Evolutionary conservation across 2,888 invertebrate species (phyloP).

Genomic region (Ernsta delagoae): DNA sequence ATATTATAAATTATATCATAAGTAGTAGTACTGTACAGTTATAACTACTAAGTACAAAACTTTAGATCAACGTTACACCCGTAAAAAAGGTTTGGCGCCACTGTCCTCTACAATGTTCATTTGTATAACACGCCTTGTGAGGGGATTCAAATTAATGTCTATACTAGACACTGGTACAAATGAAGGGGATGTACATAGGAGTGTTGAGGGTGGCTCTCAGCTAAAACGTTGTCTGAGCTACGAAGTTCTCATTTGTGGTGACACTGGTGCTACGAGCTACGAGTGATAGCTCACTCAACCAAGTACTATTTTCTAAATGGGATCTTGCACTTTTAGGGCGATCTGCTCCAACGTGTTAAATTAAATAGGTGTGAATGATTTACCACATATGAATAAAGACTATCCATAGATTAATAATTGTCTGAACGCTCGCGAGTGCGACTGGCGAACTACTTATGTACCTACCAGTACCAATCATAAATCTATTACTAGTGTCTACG

Average conservation of each 20-base stretch:
- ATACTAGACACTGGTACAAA: conserved; percentile 31
- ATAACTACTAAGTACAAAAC: too few species aligned
- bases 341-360: too few species aligned
- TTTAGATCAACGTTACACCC: not conserved
- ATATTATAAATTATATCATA: too few species aligned
- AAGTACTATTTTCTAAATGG: conserved; percentile 13
- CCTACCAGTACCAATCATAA: too few species aligned
- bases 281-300: not conserved
- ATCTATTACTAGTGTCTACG: too few species aligned
- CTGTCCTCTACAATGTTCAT: conserved; percentile 29
- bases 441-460: too few species aligned
- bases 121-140: conserved; percentile 30
- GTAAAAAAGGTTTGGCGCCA: conserved; percentile 18
- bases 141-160: conserved; percentile 36
- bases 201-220: conserved; percentile 29
- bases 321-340: conserved; percentile 16
- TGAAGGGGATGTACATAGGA: conserved; percentile 29
- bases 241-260: conserved; percentile 11
- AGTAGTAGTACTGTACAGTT: too few species aligned
- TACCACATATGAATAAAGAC: too few species aligned
- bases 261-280: not conserved
- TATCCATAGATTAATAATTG: too few species aligned
- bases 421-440: too few species aligned
- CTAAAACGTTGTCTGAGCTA: conserved; percentile 17
- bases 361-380: too few species aligned